phyloP scores from a whole-genome alignment of 2,888 invertebrate species.

The Caenorhabditis macrosperma region DNA sequence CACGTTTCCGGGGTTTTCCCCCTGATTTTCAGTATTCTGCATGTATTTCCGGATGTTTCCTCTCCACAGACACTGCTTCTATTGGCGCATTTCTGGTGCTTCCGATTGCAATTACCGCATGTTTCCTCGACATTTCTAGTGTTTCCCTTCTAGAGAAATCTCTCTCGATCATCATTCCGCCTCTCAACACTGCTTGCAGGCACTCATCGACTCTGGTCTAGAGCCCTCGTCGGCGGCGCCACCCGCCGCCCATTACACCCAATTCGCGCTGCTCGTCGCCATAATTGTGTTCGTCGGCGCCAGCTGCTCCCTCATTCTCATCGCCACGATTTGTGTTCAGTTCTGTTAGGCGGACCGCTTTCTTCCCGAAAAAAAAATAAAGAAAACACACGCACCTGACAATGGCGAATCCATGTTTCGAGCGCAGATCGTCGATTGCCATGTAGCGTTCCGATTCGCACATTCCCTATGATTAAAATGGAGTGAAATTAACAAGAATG shows the following conservation, averaged over 20 bases:
- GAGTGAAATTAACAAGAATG: no score
- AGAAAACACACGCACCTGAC: conserved; percentile 34
- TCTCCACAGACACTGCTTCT: no score
- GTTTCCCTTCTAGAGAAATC: no score
- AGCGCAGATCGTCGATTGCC: conserved; percentile 39
- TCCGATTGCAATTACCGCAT: no score
- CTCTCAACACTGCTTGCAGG: conserved; percentile 50
- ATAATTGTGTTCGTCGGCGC: conserved; percentile 75
- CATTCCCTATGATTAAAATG: conserved; percentile 34
- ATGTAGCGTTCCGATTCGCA: conserved; percentile 27
- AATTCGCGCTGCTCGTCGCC: conserved; percentile 73
- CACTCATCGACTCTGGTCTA: conserved; percentile 66
- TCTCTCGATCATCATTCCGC: no score
- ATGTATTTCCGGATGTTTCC: no score
- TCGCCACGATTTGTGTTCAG: conserved; percentile 75
- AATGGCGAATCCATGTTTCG: conserved; percentile 55
- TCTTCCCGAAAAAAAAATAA: no score
- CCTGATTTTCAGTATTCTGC: no score
- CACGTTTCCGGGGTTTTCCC: no score
- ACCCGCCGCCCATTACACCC: conserved; percentile 69
- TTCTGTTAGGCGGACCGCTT: conserved; percentile 65
- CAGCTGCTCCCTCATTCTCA: conserved; percentile 72
- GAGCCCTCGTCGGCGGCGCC: conserved; percentile 67
- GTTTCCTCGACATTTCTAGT: background rate
- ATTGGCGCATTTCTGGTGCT: no score